phyloP scores from a whole-genome alignment of 2,797 vertebrate genomes.

The Malacoraja senta region DNA sequence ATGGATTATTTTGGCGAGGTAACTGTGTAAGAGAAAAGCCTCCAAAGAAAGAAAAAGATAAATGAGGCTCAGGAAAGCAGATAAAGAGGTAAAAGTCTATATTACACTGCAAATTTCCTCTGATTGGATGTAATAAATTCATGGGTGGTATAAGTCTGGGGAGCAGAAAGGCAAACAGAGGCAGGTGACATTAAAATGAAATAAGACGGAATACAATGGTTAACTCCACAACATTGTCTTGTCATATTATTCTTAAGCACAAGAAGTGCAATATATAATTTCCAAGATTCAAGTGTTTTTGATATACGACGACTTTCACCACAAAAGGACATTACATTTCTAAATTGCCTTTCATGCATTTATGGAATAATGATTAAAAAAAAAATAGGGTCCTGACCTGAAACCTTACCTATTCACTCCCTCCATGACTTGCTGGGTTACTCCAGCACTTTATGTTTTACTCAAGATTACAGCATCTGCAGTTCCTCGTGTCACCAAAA shows the following conservation, averaged over 20 bases:
- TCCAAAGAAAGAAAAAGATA: neutral
- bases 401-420: too few species aligned
- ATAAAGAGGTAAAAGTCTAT: neutral
- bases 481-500: too few species aligned
- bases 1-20: slow-evolving; percentile 14
- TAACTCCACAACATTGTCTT: neutral
- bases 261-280: neutral
- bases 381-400: too few species aligned
- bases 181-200: neutral
- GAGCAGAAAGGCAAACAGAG: neutral
- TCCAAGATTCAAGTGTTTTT: neutral
- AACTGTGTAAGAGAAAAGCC: neutral
- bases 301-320: neutral
- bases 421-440: too few species aligned
- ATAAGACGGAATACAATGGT: neutral
- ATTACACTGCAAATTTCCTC: neutral
- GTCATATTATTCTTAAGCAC: neutral
- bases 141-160: neutral
- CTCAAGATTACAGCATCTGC: too few species aligned
- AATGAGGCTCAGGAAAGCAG: neutral
- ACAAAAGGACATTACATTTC: too few species aligned
- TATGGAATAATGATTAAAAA: too few species aligned
- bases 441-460: too few species aligned
- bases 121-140: neutral
- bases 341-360: too few species aligned